These are phyloP conservation scores for Nemoura dubitans DNA, from an alignment of 2,888 invertebrate genomes.

Conservation along the genomic window DNA sequence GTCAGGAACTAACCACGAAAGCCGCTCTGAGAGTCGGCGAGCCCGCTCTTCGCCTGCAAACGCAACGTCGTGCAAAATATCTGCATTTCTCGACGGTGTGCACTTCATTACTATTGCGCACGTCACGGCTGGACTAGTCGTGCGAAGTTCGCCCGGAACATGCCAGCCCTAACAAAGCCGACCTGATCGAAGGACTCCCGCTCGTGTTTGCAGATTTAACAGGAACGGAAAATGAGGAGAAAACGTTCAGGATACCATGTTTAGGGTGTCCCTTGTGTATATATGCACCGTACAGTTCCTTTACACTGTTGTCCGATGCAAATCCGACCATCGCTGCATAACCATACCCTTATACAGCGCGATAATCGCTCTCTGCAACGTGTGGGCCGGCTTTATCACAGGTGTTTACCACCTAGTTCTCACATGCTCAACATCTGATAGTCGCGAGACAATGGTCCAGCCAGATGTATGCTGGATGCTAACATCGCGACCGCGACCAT, in stretches of 20 bases:
- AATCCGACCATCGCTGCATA: not conserved
- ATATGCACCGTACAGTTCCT: not conserved
- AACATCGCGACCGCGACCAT: not conserved
- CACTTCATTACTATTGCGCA: not conserved
- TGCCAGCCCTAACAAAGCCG: not conserved
- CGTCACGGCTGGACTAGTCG: not conserved
- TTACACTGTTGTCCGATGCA: not conserved
- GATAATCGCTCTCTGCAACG: not conserved
- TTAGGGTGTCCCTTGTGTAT: not conserved
- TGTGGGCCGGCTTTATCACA: constrained; percentile 32
- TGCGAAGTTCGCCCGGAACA: not conserved
- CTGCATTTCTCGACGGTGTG: not conserved
- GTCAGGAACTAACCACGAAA: no score
- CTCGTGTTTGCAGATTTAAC: not conserved
- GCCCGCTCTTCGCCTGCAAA: not conserved
- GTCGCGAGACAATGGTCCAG: constrained; percentile 30
- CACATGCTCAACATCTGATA: constrained; percentile 17
- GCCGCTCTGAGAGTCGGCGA: no score
- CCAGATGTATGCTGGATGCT: constrained; percentile 21
- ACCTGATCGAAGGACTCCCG: not conserved
- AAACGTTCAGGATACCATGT: not conserved
- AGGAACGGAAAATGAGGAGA: not conserved
- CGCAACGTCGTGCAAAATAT: not conserved
- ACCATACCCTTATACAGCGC: constrained; percentile 22
- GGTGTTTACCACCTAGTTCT: constrained; percentile 36